Evolutionary conservation across 2,113 vertebrate species (phyloP).

Genomic region (Strix aluco): DNA sequence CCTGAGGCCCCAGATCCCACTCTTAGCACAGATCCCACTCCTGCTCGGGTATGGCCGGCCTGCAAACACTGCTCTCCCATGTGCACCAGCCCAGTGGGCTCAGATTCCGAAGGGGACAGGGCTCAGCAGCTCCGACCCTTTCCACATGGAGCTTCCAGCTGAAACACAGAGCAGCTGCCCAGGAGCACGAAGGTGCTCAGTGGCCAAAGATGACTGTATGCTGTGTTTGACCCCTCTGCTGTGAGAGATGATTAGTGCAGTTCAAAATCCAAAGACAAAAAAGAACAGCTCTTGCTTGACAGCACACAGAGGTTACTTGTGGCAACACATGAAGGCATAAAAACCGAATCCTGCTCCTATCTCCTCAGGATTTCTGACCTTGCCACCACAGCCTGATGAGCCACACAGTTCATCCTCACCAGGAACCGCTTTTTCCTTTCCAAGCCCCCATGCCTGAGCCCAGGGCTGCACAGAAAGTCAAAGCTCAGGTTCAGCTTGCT

Average conservation of each 20-base stretch:
- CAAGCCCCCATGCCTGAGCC: not conserved
- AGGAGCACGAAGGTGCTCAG: not conserved
- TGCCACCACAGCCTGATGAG: not conserved
- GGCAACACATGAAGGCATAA: not conserved
- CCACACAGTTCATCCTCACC: not conserved
- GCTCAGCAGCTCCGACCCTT: not conserved
- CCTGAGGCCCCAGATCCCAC: too few relatives aligned
- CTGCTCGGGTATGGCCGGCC: not conserved
- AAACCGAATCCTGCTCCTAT: not conserved
- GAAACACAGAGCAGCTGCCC: not conserved
- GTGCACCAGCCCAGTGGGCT: fast-evolving
- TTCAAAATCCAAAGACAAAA: constrained; percentile 6
- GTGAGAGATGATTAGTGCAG: not conserved
- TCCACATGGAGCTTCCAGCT: not conserved
- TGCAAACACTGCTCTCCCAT: not conserved
- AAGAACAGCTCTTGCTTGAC: not conserved
- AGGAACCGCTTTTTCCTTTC: not conserved
- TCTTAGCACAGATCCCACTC: not conserved
- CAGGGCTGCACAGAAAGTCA: not conserved
- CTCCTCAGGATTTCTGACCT: not conserved
- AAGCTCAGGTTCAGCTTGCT: not conserved
- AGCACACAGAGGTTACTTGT: not conserved
- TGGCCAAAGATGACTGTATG: not conserved
- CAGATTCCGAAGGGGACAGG: not conserved
- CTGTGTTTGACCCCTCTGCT: not conserved